Conservation (phyloP, 2,888 invertebrate genomes). For the Leucoma salicis region DNA sequence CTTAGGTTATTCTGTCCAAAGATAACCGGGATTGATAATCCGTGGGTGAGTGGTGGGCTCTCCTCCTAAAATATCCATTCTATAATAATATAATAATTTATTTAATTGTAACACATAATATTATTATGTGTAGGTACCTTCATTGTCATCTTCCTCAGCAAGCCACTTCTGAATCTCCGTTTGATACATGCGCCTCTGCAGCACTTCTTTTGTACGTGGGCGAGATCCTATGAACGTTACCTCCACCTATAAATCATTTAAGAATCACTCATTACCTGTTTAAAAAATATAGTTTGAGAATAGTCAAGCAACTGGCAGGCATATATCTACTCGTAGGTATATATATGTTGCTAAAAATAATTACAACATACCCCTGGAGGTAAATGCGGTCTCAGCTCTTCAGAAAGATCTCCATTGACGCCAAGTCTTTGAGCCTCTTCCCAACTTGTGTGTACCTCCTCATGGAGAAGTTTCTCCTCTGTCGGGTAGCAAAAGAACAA, state of each 20-base stretch:
- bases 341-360: not conserved
- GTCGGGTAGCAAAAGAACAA: too few relatives aligned
- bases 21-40: too few relatives aligned
- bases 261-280: too few relatives aligned
- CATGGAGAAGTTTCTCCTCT: slow-evolving; percentile 90
- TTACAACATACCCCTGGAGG: slow-evolving; percentile 62
- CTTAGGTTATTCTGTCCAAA: too few relatives aligned
- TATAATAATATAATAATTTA: too few relatives aligned
- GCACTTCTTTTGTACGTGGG: slow-evolving; percentile 88
- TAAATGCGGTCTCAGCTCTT: slow-evolving; percentile 59
- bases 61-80: too few relatives aligned
- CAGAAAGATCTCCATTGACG: slow-evolving; percentile 64
- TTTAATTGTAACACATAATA: too few relatives aligned
- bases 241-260: slow-evolving; percentile 51
- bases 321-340: too few relatives aligned
- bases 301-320: too few relatives aligned
- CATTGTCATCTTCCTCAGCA: slow-evolving; percentile 84
- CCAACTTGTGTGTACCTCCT: slow-evolving; percentile 88
- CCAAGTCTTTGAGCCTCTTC: slow-evolving; percentile 83
- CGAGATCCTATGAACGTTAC: slow-evolving; percentile 89
- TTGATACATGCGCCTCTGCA: slow-evolving; percentile 89
- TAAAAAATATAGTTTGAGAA: too few relatives aligned
- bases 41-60: too few relatives aligned
- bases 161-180: slow-evolving; percentile 89
- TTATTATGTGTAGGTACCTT: too few relatives aligned